phyloP scores from a whole-genome alignment of 2,113 vertebrate genomes.

The Clarias batrachus region DNA sequence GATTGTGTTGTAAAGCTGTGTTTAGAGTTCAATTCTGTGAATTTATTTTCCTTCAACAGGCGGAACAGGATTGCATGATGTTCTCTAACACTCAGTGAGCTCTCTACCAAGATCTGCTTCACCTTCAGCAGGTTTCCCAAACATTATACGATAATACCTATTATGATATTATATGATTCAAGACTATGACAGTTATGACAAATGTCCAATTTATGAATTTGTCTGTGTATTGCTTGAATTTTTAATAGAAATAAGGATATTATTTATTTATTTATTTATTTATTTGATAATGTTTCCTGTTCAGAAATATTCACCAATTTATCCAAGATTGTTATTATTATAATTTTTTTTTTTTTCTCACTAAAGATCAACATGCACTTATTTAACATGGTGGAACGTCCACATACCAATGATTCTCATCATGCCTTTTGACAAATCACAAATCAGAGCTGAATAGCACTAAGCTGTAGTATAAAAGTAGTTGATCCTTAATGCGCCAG shows the following conservation, averaged over 20 bases:
- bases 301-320: not conserved
- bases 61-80: not conserved
- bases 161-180: too few species aligned
- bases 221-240: too few species aligned
- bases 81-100: not conserved
- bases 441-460: not conserved
- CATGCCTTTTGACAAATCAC: not conserved
- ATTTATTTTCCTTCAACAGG: constrained; percentile 48
- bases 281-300: not conserved
- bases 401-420: not conserved
- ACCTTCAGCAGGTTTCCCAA: not conserved
- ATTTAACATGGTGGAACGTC: not conserved
- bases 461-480: not conserved
- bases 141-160: not conserved
- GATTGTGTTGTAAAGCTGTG: not conserved
- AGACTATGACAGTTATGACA: too few species aligned
- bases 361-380: too few species aligned
- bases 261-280: not conserved
- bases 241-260: not conserved
- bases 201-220: too few species aligned
- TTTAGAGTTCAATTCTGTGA: not conserved
- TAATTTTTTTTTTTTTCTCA: too few species aligned
- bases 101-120: not conserved
- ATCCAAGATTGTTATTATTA: not conserved
- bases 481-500: not conserved